A percentile compares a stretch with the other conserved stretches of the same genome.
These are phyloP conservation scores for Cantharis rufa DNA, from an alignment of 2,888 invertebrate species.

Conservation along the genomic window DNA sequence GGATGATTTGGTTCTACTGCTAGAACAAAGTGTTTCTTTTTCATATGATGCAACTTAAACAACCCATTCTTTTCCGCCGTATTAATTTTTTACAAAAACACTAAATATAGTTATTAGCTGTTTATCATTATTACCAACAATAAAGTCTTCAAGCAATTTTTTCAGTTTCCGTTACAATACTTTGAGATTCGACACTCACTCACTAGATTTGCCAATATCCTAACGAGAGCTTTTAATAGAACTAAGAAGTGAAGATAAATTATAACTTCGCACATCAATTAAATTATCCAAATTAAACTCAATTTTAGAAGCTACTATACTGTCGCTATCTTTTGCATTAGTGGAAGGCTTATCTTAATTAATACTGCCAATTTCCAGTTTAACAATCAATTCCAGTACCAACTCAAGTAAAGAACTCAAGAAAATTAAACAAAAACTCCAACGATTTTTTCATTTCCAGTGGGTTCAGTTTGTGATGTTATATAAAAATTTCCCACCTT, in stretches of 20 bases:
- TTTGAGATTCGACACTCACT: not conserved
- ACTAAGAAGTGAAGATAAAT: constrained; percentile 28
- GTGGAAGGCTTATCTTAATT: constrained; percentile 32
- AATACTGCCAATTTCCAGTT: constrained; percentile 66
- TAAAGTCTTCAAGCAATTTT: not conserved
- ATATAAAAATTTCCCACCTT: constrained; percentile 13
- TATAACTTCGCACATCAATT: constrained; percentile 46
- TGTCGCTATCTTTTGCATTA: constrained; percentile 16
- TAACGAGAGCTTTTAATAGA: constrained; percentile 52
- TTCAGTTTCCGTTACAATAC: not conserved
- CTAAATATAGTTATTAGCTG: not conserved
- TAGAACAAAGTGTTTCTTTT: not conserved
- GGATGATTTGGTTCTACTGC: not conserved
- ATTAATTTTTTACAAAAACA: no score
- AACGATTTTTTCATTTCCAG: constrained; percentile 71
- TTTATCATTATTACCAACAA: not conserved
- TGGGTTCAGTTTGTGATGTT: constrained; percentile 33
- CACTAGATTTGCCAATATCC: constrained; percentile 55
- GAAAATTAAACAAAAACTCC: constrained; percentile 72
- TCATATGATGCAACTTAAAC: not conserved
- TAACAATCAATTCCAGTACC: constrained; percentile 75
- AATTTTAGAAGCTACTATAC: constrained; percentile 26
- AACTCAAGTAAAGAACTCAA: constrained; percentile 57
- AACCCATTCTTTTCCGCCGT: not conserved
- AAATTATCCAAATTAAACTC: constrained; percentile 44